Percentiles rank a stretch among this genome's conserved stretches.
Evolutionary conservation across 2,888 invertebrate genomes (phyloP).

Genomic region (Deilephila porcellus): DNA sequence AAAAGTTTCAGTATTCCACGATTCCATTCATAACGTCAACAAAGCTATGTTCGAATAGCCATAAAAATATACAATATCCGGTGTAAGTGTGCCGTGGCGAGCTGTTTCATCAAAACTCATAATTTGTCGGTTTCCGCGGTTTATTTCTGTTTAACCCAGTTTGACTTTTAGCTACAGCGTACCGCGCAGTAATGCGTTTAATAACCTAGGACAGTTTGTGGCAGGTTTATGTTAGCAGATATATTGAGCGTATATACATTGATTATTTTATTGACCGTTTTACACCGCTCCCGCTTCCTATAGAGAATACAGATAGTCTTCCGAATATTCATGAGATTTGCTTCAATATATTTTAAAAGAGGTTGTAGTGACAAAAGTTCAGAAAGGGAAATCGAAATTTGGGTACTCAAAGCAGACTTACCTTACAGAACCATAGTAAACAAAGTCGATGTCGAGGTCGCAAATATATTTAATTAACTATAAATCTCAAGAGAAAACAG

Average conservation of each 20-base stretch:
- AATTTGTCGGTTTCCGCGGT: conserved; percentile 78
- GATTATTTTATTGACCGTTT: neutral
- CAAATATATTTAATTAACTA: too few species aligned
- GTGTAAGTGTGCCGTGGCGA: conserved; percentile 58
- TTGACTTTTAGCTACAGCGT: conserved; percentile 40
- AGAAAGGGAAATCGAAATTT: too few species aligned
- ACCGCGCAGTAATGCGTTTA: conserved; percentile 12
- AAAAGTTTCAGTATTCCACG: conserved; percentile 23
- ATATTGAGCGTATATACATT: neutral
- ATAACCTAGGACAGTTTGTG: conserved; percentile 18
- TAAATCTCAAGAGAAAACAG: too few species aligned
- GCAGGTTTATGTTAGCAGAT: neutral
- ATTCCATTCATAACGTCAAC: conserved; percentile 40
- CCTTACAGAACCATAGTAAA: too few species aligned
- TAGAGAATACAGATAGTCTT: neutral
- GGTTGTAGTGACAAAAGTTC: too few species aligned
- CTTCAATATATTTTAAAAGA: too few species aligned
- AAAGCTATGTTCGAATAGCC: conserved; percentile 47
- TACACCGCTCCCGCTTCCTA: neutral
- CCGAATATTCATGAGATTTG: neutral
- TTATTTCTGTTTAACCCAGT: conserved; percentile 78
- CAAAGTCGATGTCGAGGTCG: too few species aligned
- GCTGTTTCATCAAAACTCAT: conserved; percentile 82
- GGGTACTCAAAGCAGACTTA: too few species aligned
- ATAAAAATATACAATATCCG: conserved; percentile 71